These are phyloP conservation scores for Kryptopterus vitreolus DNA, from an alignment of 2,797 vertebrate genomes.

Conservation along the genomic window DNA sequence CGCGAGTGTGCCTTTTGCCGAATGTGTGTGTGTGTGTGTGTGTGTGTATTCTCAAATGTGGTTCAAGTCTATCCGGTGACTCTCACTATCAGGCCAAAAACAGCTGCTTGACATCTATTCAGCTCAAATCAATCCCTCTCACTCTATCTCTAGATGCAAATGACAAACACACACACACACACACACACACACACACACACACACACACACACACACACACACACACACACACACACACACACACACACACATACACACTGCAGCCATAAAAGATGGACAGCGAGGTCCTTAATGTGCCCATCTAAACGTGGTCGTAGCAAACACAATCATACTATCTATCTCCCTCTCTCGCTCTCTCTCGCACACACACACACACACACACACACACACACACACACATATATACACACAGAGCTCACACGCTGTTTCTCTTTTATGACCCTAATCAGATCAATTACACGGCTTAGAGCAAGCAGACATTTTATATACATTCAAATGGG, in stretches of 20 bases:
- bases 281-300: constrained; percentile 61
- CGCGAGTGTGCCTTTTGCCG: constrained; percentile 13
- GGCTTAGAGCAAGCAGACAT: constrained; percentile 64
- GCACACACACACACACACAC: not conserved
- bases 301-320: constrained; percentile 27
- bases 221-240: not conserved
- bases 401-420: constrained; percentile 20
- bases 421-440: constrained; percentile 57
- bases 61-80: constrained; percentile 34
- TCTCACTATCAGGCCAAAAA: constrained; percentile 49
- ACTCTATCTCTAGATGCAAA: constrained; percentile 16
- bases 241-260: not conserved
- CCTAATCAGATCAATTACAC: constrained; percentile 82
- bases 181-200: constrained; percentile 8
- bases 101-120: constrained; percentile 57
- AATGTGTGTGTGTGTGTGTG: too few relatives aligned
- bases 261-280: constrained; percentile 20
- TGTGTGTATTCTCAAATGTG: constrained; percentile 18
- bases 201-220: not conserved
- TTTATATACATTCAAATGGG: constrained; percentile 62
- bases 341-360: not conserved
- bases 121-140: constrained; percentile 52
- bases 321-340: not conserved
- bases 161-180: not conserved
- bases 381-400: constrained; percentile 14